A percentile compares a stretch with the other conserved stretches of the same genome.
These are phyloP conservation scores for Macropodus opercularis DNA, from an alignment of 2,797 vertebrate genomes.

Conservation along the genomic window DNA sequence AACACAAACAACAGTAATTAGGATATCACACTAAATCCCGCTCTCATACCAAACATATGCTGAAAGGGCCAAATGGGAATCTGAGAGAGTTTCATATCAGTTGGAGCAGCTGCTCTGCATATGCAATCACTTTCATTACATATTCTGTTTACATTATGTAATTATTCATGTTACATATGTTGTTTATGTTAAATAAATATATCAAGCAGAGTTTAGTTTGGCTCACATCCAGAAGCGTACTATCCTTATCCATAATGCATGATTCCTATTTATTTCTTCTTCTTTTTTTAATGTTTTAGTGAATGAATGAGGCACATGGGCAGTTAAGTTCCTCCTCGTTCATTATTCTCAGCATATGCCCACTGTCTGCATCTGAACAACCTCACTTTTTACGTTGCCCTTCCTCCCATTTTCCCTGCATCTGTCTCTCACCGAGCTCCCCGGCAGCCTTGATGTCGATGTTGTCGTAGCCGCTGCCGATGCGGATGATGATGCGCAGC, in stretches of 20 bases:
- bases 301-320: constrained; percentile 22
- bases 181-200: constrained; percentile 50
- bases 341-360: constrained; percentile 23
- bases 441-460: constrained; percentile 97
- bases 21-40: constrained; percentile 53
- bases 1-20: constrained; percentile 56
- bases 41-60: constrained; percentile 60
- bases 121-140: constrained; percentile 44
- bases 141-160: constrained; percentile 58
- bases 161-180: constrained; percentile 59
- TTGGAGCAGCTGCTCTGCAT: constrained; percentile 65
- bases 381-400: constrained; percentile 6
- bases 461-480: constrained; percentile 98
- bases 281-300: neutral
- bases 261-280: constrained; percentile 21
- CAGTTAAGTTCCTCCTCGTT: constrained; percentile 2
- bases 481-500: constrained; percentile 93
- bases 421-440: constrained; percentile 86
- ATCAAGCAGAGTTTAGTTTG: constrained; percentile 49
- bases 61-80: constrained; percentile 48
- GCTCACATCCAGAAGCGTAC: constrained; percentile 26
- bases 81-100: constrained; percentile 50
- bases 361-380: constrained; percentile 12
- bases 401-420: constrained; percentile 10
- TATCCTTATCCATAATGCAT: constrained; percentile 44